These are phyloP conservation scores for Chironomus tepperi DNA, from an alignment of 1,140 invertebrate genomes.

Conservation along the genomic window DNA sequence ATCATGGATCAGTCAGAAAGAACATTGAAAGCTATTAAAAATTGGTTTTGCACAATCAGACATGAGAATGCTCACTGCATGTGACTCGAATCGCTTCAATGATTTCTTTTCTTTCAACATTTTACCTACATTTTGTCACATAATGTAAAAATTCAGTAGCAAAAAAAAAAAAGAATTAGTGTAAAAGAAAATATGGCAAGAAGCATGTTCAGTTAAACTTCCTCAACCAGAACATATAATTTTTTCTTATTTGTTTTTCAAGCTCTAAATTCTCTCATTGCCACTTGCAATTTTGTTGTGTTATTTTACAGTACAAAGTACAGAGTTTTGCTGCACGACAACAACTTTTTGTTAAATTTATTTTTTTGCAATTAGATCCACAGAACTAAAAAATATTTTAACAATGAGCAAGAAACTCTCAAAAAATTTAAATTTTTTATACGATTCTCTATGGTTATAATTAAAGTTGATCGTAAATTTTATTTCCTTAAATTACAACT, in stretches of 20 bases:
- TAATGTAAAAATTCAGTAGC: neutral
- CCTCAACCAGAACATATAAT: neutral
- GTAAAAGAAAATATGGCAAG: neutral
- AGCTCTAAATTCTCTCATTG: slow-evolving; percentile 7
- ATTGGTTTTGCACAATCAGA: neutral
- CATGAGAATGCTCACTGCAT: neutral
- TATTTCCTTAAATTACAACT: too few relatives aligned
- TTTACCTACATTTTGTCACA: neutral
- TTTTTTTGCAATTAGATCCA: neutral
- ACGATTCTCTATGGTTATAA: neutral
- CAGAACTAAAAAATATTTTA: neutral
- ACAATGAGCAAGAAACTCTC: neutral
- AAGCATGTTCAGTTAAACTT: neutral
- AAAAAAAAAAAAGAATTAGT: neutral
- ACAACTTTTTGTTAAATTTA: too few relatives aligned
- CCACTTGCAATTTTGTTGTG: neutral
- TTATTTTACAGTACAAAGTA: too few relatives aligned
- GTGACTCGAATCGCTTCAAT: slow-evolving; percentile 4
- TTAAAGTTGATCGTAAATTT: neutral
- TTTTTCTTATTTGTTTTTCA: neutral
- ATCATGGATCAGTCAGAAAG: too few relatives aligned
- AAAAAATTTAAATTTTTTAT: neutral
- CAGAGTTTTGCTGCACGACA: too few relatives aligned
- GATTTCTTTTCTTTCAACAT: neutral
- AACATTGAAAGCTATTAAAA: neutral